Evolutionary conservation across 2,113 vertebrate genomes (phyloP).

Genomic region (Pelvicachromis taeniatus): DNA sequence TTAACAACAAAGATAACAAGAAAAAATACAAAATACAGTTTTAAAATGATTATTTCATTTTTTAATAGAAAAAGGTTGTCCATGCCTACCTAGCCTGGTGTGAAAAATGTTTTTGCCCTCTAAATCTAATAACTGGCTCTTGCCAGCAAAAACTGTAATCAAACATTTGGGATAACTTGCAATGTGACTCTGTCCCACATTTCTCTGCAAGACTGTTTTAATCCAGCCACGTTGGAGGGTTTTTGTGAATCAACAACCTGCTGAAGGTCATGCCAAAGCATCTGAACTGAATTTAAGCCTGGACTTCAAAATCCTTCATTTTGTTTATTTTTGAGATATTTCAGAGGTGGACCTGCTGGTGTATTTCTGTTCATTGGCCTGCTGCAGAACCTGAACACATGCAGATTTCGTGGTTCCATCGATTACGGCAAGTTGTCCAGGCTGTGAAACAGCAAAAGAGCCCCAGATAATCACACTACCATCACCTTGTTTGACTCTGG

Average conservation of each 20-base stretch:
- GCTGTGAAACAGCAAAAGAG: too few species aligned
- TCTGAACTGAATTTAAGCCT: neutral
- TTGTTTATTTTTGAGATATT: too few species aligned
- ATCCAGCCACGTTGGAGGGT: neutral
- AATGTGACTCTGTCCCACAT: neutral
- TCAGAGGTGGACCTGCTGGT: too few species aligned
- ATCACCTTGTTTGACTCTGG: too few species aligned
- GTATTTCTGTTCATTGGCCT: too few species aligned
- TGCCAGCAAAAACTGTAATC: neutral
- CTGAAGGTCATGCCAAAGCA: neutral
- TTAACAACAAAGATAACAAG: neutral
- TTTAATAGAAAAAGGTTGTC: neutral
- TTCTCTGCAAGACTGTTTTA: neutral
- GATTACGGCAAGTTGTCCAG: too few species aligned
- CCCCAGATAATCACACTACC: too few species aligned
- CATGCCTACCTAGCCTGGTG: neutral
- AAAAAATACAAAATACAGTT: neutral
- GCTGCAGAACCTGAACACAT: too few species aligned
- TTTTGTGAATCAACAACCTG: neutral
- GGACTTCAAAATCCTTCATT: neutral
- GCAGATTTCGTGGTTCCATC: too few species aligned
- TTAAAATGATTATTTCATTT: neutral
- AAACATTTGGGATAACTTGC: neutral
- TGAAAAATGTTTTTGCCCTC: neutral
- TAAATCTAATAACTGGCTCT: neutral